Evolutionary conservation across 2,888 invertebrate species (phyloP).

Genomic region (Drymonia ruficornis): DNA sequence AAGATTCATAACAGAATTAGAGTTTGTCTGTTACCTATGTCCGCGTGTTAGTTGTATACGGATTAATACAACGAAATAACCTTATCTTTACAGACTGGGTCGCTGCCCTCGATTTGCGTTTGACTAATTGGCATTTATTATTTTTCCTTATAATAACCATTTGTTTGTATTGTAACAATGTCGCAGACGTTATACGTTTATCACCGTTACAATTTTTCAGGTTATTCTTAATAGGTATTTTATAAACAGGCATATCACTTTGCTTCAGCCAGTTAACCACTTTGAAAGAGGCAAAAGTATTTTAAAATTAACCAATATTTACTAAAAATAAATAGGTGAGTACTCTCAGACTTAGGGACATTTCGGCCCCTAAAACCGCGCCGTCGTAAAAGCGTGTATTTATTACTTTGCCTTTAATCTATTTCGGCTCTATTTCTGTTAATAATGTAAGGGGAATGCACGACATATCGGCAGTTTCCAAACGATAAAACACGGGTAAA

Average conservation of each 20-base stretch:
- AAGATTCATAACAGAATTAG: no score
- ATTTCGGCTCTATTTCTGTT: slow-evolving; percentile 26
- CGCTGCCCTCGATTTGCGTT: not conserved
- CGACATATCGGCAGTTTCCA: slow-evolving; percentile 50
- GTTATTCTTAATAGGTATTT: not conserved
- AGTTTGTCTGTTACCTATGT: no score
- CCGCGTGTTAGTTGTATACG: not conserved
- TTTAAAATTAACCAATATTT: no score
- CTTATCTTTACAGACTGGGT: not conserved
- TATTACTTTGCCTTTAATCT: slow-evolving; percentile 21
- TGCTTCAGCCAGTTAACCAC: no score
- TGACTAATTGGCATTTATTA: not conserved
- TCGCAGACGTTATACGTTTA: not conserved
- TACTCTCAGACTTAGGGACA: no score
- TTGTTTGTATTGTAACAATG: not conserved
- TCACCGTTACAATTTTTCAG: not conserved
- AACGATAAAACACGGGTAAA: slow-evolving; percentile 52
- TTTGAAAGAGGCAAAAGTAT: no score
- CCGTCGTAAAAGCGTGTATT: slow-evolving; percentile 6
- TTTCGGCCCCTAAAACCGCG: not conserved
- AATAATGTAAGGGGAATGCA: slow-evolving; percentile 42
- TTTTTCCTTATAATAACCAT: not conserved
- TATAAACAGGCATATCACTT: no score
- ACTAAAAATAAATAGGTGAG: no score
- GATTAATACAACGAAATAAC: not conserved